Evolutionary conservation across 2,797 vertebrate genomes (phyloP), one percentile per base, ranked within the genome.

Genomic region (Artibeus jamaicensis): DNA sequence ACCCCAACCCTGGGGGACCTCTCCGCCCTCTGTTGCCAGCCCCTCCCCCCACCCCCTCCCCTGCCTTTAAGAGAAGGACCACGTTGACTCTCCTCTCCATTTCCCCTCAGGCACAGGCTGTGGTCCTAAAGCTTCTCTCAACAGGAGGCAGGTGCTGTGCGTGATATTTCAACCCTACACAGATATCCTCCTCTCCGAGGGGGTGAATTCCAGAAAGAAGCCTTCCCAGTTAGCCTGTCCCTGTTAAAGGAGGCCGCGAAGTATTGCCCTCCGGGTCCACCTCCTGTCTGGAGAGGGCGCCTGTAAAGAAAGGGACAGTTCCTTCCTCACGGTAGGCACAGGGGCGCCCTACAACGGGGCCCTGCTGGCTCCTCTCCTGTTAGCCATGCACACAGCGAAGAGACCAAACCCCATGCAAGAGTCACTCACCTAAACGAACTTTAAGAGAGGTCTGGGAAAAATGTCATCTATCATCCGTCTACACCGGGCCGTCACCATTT

Each of bases 351-450:
- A 74, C 34, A 4, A 50, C 26, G 18, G 1, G 19, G 76, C 46
- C 74, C 48, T 32, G 3, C 39, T 12, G 11, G 67, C 39, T 44
- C 53, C 59, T 71, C 26, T 57, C 22, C 55, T 76, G 6, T 26
- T 44, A 84, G 34, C 70, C 86, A 29, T 0, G 81, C 37, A 57
- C 65, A 73, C n/a, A 12, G 83, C 21, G 74, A 65, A 79, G 91
- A 96, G 85, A 86, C 22, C 74, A 62, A 92, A 77, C 29, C 85
- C n/a, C 82, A 62, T 6, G 48, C 77, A 37, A 81, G 67, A 93
- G 67, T n/a, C 8, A 26, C 86, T 95, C 67, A 59, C 37, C 83
- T 86, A 89, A 95, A 96, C 0, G 71, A 97, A 98, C 96, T 97
- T 97, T 68, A 93, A 89, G 50, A 85, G 83, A 59, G 74, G 37